Evolutionary conservation across 2,113 vertebrate species (phyloP).

Genomic region (Myxocyprinus asiaticus): DNA sequence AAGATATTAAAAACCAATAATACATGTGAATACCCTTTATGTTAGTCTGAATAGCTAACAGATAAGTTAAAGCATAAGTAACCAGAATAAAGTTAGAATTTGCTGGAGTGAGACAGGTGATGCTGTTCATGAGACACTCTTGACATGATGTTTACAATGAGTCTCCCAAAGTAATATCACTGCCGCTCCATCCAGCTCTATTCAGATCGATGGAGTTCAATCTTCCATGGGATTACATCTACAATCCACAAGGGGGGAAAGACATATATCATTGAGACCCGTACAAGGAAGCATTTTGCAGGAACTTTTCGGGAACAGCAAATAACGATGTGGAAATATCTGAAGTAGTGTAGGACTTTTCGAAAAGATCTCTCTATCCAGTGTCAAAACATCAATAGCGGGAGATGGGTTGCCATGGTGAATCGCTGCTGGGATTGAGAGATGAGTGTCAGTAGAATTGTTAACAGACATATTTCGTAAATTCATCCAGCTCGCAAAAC

Average conservation of each 20-base stretch:
- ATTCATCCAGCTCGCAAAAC: constrained; percentile 74
- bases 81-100: too few species aligned
- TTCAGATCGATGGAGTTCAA: constrained; percentile 51
- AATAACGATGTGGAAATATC: constrained; percentile 35
- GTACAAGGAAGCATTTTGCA: constrained; percentile 7
- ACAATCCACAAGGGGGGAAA: constrained; percentile 15
- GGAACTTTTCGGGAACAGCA: constrained; percentile 28
- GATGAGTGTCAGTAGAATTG: constrained; percentile 63
- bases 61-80: too few species aligned
- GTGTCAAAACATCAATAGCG: constrained; percentile 15
- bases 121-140: constrained; percentile 38
- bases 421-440: constrained; percentile 25
- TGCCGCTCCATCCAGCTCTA: constrained; percentile 39
- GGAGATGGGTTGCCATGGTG: constrained; percentile 41
- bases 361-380: constrained; percentile 53
- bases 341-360: constrained; percentile 38
- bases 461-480: constrained; percentile 80
- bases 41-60: too few species aligned
- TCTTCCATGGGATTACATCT: constrained; percentile 49
- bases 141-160: constrained; percentile 52
- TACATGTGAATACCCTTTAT: too few species aligned
- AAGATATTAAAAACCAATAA: too few species aligned
- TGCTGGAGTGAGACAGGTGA: constrained; percentile 1
- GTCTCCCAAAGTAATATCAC: constrained; percentile 42
- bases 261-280: neutral